Evolutionary conservation across 2,797 vertebrate species (phyloP).

Genomic region (Menidia menidia): DNA sequence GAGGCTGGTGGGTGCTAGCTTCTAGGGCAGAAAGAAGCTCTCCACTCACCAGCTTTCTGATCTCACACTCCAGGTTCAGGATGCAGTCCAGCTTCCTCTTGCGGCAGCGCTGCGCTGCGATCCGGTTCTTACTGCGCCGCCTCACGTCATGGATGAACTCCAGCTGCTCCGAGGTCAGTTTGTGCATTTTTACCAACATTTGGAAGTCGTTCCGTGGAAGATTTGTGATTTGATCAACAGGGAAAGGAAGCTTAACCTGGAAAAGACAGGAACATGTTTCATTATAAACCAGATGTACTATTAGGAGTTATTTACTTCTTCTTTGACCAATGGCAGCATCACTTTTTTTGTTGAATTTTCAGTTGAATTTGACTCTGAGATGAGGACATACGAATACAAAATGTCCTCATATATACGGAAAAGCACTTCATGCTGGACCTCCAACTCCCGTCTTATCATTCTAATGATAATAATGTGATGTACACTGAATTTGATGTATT

Average conservation of each 20-base stretch:
- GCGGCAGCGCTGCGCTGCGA: constrained; percentile 96
- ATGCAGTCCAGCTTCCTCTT: constrained; percentile 99
- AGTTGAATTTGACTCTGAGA: too few relatives aligned
- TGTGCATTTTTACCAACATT: constrained; percentile 99
- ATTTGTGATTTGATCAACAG: constrained; percentile 99
- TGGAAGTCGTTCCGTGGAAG: constrained; percentile 99
- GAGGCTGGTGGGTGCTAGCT: too few relatives aligned
- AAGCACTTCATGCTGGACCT: too few relatives aligned
- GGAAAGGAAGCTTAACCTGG: constrained; percentile 98
- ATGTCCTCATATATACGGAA: too few relatives aligned
- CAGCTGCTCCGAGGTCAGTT: constrained; percentile 96
- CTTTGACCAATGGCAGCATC: too few relatives aligned
- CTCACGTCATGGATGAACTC: constrained; percentile 98
- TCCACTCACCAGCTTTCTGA: constrained; percentile 93
- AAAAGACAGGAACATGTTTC: constrained; percentile 10
- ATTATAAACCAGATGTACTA: background rate
- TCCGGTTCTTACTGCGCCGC: constrained; percentile 96
- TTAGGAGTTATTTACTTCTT: too few relatives aligned
- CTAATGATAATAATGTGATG: too few relatives aligned
- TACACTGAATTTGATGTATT: too few relatives aligned
- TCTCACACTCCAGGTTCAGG: constrained; percentile 98
- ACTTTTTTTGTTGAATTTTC: too few relatives aligned
- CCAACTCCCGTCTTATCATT: too few relatives aligned
- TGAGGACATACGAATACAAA: too few relatives aligned
- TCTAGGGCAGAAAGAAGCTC: background rate